Evolutionary conservation across 2,113 vertebrate species (phyloP).

Genomic region (Dermatemys mawii): DNA sequence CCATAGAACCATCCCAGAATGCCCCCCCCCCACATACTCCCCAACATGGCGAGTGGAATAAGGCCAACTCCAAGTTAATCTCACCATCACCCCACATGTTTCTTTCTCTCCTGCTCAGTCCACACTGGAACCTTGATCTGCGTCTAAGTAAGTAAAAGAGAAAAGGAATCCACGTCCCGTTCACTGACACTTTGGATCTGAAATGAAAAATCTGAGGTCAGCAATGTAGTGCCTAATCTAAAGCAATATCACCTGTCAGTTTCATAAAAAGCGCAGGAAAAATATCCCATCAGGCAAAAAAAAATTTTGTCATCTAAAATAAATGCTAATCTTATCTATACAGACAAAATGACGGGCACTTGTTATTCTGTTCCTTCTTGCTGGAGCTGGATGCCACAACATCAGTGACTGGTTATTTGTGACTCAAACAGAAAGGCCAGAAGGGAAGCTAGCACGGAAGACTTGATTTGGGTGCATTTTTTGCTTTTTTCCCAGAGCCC

Average conservation of each 20-base stretch:
- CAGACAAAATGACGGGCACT: constrained; percentile 51
- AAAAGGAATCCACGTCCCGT: constrained; percentile 19
- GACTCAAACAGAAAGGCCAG: not conserved
- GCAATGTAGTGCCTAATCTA: constrained; percentile 41
- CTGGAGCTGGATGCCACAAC: not conserved
- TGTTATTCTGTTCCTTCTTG: constrained; percentile 31
- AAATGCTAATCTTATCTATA: constrained; percentile 20
- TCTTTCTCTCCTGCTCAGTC: not conserved
- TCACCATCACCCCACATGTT: constrained; percentile 37
- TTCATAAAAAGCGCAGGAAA: constrained; percentile 60
- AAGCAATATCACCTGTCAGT: constrained; percentile 65
- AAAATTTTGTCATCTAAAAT: constrained; percentile 48
- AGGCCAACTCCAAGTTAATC: not conserved
- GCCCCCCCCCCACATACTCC: not conserved
- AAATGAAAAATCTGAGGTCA: constrained; percentile 53
- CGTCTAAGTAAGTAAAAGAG: constrained; percentile 57
- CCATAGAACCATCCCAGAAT: constrained; percentile 22
- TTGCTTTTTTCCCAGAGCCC: not conserved
- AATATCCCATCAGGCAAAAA: not conserved
- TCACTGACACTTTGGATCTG: not conserved
- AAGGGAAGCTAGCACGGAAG: not conserved
- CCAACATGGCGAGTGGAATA: no score
- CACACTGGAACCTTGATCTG: constrained; percentile 29
- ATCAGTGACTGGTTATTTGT: constrained; percentile 55
- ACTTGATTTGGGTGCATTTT: not conserved